These are phyloP conservation scores for Anguilla marmorata DNA, from an alignment of 2,797 vertebrate species.

Conservation along the genomic window DNA sequence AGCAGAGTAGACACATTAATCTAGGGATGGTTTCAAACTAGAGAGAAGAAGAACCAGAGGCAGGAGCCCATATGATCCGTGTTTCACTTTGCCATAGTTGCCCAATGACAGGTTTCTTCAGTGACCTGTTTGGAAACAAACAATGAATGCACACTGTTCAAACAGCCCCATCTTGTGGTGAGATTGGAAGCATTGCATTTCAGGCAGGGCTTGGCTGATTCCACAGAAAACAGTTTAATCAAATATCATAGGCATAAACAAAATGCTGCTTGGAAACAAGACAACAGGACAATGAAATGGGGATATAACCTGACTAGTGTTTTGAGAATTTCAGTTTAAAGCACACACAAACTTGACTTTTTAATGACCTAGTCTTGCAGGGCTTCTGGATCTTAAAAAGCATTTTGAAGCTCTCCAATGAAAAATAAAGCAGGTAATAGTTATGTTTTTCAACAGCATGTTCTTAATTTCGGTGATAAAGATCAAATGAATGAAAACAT, in stretches of 20 bases:
- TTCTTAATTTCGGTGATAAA: constrained; percentile 48
- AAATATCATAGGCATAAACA: constrained; percentile 39
- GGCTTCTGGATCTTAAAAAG: constrained; percentile 23
- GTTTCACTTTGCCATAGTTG: constrained; percentile 5
- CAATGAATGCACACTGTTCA: constrained; percentile 37
- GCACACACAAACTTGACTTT: constrained; percentile 32
- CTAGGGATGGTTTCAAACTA: not conserved
- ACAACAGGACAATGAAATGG: constrained; percentile 29
- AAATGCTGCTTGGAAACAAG: constrained; percentile 27
- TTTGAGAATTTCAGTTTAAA: constrained; percentile 31
- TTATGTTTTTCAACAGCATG: not conserved
- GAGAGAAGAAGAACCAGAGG: not conserved
- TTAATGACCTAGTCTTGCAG: constrained; percentile 34
- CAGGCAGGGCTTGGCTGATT: not conserved
- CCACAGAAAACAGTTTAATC: constrained; percentile 25
- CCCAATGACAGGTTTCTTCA: not conserved
- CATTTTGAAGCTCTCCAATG: not conserved
- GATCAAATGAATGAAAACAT: constrained; percentile 53
- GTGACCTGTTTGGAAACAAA: not conserved
- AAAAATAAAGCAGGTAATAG: not conserved
- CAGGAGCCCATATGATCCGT: not conserved
- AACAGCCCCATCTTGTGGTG: constrained; percentile 55
- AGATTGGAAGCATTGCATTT: constrained; percentile 13
- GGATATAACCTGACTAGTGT: constrained; percentile 35
- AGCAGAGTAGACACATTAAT: not conserved